These are phyloP conservation scores for Corella eumyota DNA, from an alignment of 23 tunicate species.

Conservation along the genomic window DNA sequence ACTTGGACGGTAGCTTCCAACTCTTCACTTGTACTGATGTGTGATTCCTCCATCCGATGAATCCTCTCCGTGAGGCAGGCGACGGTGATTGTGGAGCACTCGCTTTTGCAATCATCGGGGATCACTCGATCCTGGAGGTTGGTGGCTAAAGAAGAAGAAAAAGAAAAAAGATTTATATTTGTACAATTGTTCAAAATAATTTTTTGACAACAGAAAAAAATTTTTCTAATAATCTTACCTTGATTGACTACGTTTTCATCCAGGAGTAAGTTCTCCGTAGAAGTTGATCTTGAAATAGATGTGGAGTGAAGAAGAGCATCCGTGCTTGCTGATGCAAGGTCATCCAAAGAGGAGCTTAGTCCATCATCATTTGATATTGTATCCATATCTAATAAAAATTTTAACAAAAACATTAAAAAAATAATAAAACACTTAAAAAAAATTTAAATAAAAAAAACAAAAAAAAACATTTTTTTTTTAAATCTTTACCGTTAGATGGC, in stretches of 20 bases:
- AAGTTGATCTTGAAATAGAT: slow-evolving; percentile 50
- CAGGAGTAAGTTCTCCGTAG: slow-evolving; percentile 62
- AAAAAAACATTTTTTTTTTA: neutral
- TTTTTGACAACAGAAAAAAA: no score
- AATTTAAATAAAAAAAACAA: neutral
- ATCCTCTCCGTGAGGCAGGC: slow-evolving; percentile 87
- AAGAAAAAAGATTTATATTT: slow-evolving; percentile 2
- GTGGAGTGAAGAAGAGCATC: slow-evolving; percentile 15
- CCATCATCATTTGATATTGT: slow-evolving; percentile 47
- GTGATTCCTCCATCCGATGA: slow-evolving; percentile 89
- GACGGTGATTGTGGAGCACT: slow-evolving; percentile 70
- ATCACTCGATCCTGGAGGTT: no score
- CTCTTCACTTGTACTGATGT: slow-evolving; percentile 89
- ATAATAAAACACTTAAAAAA: neutral
- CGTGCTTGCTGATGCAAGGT: slow-evolving; percentile 40
- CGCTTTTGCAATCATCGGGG: slow-evolving; percentile 48
- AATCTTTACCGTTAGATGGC: neutral
- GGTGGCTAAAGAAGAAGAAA: no score
- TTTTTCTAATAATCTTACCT: no score
- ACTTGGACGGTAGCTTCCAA: slow-evolving; percentile 96
- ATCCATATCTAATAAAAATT: slow-evolving; percentile 12
- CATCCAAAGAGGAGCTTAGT: slow-evolving; percentile 48
- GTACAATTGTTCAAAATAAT: no score
- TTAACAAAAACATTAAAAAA: neutral
- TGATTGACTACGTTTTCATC: no score